These are phyloP conservation scores for Agelas oroides DNA, from an alignment of 37 sponge, comb jelly and placozoan genomes.

Conservation along the genomic window DNA sequence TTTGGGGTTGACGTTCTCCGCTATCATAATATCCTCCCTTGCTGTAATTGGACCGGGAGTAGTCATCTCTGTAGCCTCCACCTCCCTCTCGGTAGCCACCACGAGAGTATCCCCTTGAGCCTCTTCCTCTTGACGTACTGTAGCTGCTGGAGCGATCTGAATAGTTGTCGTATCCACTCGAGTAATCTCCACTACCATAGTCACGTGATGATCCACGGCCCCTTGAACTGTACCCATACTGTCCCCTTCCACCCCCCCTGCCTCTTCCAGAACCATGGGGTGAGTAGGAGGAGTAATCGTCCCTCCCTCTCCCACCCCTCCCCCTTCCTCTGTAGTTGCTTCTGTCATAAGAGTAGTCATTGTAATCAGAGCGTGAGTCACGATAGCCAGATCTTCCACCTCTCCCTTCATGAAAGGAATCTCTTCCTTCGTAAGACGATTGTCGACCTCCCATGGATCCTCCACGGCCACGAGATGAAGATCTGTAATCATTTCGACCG, in stretches of 20 bases:
- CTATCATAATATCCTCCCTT: no score
- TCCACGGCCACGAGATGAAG: neutral
- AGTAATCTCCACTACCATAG: conserved; percentile 7
- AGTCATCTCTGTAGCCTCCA: conserved; percentile 1
- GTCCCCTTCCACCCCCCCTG: neutral
- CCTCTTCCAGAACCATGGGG: conserved; percentile 11
- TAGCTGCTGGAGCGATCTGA: neutral
- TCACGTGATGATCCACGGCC: neutral
- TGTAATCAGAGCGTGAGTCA: no score
- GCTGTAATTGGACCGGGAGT: neutral
- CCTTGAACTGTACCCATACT: neutral
- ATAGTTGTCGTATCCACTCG: neutral
- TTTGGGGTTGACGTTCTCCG: no score
- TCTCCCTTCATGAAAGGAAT: neutral
- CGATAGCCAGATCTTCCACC: conserved; percentile 2
- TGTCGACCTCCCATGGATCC: neutral
- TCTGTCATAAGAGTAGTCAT: no score
- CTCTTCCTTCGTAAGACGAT: conserved; percentile 4
- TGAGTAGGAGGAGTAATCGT: neutral
- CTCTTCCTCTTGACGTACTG: no score
- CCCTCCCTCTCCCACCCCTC: conserved; percentile 8
- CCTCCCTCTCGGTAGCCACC: conserved; percentile 5
- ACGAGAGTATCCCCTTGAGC: neutral
- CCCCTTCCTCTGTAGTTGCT: neutral
- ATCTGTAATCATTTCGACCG: conserved; percentile 6